Evolutionary conservation across 2,113 vertebrate genomes (phyloP).

Genomic region (Phoenicopterus ruber): DNA sequence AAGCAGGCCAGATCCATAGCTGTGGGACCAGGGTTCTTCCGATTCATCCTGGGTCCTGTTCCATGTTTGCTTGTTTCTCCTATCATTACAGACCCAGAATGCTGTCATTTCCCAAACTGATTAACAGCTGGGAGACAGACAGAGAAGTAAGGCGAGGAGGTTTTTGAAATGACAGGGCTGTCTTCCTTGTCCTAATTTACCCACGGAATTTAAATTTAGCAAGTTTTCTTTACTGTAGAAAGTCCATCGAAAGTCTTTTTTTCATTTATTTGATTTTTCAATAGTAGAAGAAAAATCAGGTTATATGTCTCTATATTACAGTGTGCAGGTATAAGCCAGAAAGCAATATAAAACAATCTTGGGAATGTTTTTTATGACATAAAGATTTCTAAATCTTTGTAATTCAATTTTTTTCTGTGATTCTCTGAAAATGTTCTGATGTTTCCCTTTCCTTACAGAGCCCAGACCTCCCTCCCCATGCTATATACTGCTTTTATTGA

Average conservation of each 20-base stretch:
- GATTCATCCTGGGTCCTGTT: background rate
- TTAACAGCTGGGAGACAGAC: background rate
- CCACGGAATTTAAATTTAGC: background rate
- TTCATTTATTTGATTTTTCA: background rate
- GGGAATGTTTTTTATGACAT: background rate
- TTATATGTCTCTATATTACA: background rate
- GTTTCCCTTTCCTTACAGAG: background rate
- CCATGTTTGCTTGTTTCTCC: background rate
- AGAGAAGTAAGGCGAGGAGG: background rate
- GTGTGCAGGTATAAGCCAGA: background rate
- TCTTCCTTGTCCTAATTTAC: background rate
- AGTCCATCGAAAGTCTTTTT: background rate
- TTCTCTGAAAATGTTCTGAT: background rate
- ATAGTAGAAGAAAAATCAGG: background rate
- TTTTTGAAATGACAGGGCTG: background rate
- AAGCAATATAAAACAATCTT: background rate
- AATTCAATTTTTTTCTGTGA: background rate
- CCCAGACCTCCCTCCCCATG: background rate
- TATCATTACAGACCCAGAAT: background rate
- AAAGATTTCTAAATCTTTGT: background rate
- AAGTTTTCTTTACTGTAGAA: background rate
- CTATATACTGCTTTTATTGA: background rate
- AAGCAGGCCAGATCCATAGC: background rate
- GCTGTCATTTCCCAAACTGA: background rate
- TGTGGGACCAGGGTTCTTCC: background rate